Evolutionary conservation across 2,113 vertebrate species (phyloP).

Genomic region (Scalopus aquaticus): DNA sequence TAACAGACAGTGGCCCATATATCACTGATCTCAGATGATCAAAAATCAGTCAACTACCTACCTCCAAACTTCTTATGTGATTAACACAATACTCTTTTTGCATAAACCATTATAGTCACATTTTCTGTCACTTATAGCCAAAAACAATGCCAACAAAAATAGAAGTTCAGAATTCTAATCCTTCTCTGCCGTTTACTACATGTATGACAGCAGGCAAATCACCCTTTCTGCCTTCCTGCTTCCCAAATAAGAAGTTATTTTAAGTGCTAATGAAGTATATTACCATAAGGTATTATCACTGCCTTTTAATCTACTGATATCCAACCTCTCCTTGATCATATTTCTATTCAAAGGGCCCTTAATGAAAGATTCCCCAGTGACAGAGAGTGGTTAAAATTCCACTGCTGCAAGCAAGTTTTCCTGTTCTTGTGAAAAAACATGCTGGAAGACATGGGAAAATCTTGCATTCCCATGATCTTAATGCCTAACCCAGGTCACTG

Average conservation of each 20-base stretch:
- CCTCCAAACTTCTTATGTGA: neutral
- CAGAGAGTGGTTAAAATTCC: conserved; percentile 50
- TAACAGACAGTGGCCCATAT: neutral
- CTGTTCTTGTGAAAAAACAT: conserved; percentile 52
- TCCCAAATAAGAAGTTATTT: conserved; percentile 35
- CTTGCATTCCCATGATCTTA: conserved; percentile 75
- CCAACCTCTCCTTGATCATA: neutral
- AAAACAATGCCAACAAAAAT: conserved; percentile 8
- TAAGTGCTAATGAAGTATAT: neutral
- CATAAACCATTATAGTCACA: neutral
- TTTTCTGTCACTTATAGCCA: conserved; percentile 13
- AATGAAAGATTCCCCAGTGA: conserved; percentile 20
- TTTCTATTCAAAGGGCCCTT: conserved; percentile 1
- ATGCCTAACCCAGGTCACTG: conserved; percentile 70
- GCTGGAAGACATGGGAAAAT: conserved; percentile 77
- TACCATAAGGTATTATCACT: neutral
- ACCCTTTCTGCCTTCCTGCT: neutral
- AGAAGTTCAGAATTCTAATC: neutral
- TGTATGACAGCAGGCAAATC: neutral
- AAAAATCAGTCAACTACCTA: neutral
- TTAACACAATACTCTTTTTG: neutral
- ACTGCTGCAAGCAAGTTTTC: conserved; percentile 39
- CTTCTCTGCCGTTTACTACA: conserved; percentile 1
- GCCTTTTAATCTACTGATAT: neutral
- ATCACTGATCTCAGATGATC: neutral